A percentile compares a stretch with the other conserved stretches of the same genome.
Evolutionary conservation across 2,797 vertebrate species (phyloP).

Genomic region (Spea hammondii): DNA sequence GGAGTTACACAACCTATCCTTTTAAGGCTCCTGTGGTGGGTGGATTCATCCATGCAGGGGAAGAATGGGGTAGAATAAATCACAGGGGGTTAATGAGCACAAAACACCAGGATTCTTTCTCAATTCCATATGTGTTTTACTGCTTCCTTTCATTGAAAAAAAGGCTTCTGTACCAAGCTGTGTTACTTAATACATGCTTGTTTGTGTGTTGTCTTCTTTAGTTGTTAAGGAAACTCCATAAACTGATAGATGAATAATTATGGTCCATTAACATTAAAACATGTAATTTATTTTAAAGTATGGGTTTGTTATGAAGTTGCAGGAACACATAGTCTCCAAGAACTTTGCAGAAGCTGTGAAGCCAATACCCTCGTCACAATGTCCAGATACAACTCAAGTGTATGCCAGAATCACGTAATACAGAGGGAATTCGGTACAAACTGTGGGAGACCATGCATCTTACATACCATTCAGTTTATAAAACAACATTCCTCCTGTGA

Average conservation of each 20-base stretch:
- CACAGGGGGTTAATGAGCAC: slow-evolving; percentile 7
- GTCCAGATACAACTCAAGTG: neutral
- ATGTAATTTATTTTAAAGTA: slow-evolving; percentile 19
- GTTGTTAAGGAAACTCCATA: slow-evolving; percentile 20
- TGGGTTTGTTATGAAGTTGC: neutral
- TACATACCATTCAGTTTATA: neutral
- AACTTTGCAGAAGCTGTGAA: neutral
- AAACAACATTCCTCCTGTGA: too few species aligned
- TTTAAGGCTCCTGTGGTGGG: slow-evolving; percentile 50
- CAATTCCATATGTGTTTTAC: slow-evolving; percentile 22
- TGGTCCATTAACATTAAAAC: neutral
- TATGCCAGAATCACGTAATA: neutral
- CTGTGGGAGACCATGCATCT: neutral
- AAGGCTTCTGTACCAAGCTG: slow-evolving; percentile 7
- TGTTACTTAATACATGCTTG: slow-evolving; percentile 25
- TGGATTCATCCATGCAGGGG: slow-evolving; percentile 49
- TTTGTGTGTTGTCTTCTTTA: slow-evolving; percentile 1
- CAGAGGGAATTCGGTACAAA: neutral
- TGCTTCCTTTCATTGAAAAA: neutral
- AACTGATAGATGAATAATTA: slow-evolving; percentile 3
- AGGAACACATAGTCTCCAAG: neutral
- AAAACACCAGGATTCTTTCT: neutral
- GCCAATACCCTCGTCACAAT: neutral
- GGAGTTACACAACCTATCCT: slow-evolving; percentile 44
- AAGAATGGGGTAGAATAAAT: slow-evolving; percentile 16